Evolutionary conservation across 2,888 invertebrate genomes (phyloP).

Genomic region (Microchrysa polita): DNA sequence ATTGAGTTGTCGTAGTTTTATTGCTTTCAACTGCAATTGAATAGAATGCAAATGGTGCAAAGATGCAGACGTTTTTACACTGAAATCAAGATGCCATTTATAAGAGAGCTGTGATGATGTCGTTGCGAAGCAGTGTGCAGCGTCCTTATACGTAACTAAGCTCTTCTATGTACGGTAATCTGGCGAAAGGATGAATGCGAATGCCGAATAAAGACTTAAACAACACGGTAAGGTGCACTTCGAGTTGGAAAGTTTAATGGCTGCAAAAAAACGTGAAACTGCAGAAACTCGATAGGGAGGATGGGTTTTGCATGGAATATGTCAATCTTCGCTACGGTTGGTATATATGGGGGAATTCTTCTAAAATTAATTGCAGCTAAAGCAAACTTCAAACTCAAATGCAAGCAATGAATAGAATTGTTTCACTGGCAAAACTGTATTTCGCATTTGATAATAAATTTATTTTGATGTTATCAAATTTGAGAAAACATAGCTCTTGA

Average conservation of each 20-base stretch:
- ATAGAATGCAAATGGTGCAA: conserved; percentile 15
- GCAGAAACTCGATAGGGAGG: too few species aligned
- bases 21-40: conserved; percentile 29
- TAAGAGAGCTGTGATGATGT: conserved; percentile 5
- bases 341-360: not conserved
- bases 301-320: not conserved
- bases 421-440: too few species aligned
- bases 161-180: not conserved
- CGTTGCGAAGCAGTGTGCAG: too few species aligned
- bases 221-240: not conserved
- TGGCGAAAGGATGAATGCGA: not conserved
- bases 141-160: not conserved
- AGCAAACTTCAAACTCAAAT: too few species aligned
- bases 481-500: too few species aligned
- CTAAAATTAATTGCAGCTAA: not conserved
- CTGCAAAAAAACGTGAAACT: not conserved
- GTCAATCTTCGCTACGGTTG: not conserved
- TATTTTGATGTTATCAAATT: too few species aligned
- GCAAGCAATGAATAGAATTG: too few species aligned
- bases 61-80: not conserved
- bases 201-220: not conserved
- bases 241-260: not conserved
- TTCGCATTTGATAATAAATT: too few species aligned
- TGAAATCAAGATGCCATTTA: not conserved
- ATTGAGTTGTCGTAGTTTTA: conserved; percentile 38